phyloP scores from a whole-genome alignment of 2,113 vertebrate species.

The Nannospalax galili region DNA sequence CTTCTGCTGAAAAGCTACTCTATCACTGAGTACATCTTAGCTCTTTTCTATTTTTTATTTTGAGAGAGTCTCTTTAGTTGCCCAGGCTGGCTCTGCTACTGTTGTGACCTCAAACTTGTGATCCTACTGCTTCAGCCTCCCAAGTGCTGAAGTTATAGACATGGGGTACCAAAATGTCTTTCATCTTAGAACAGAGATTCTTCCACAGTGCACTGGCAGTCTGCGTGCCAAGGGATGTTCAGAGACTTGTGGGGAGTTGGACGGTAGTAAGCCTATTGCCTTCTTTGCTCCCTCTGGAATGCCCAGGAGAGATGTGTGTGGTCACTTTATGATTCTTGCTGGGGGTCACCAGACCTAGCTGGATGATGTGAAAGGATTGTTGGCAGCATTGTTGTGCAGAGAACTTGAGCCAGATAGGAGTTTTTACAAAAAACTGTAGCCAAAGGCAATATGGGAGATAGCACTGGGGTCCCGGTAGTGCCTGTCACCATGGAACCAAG shows the following conservation, averaged over 20 bases:
- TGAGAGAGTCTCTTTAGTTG: background rate
- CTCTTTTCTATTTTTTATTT: background rate
- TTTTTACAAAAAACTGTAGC: background rate
- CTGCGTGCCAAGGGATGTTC: background rate
- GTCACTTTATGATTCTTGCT: background rate
- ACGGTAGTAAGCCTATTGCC: background rate
- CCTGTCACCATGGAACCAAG: background rate
- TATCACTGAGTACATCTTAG: background rate
- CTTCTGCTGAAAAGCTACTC: background rate
- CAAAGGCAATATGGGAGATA: too few species aligned
- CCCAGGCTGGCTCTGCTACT: background rate
- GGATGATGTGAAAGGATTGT: background rate
- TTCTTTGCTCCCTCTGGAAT: background rate
- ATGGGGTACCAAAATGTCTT: background rate
- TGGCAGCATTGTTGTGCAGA: background rate
- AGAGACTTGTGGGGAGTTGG: background rate
- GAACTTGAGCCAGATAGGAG: background rate
- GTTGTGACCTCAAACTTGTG: background rate
- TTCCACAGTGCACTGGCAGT: background rate
- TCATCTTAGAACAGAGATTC: background rate
- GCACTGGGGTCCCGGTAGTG: background rate
- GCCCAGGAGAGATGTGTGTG: rapidly evolving
- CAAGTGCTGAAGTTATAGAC: background rate
- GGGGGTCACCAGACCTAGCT: too few species aligned
- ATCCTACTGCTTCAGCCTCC: too few species aligned